Evolutionary conservation across 2,888 invertebrate species (phyloP).

Genomic region (Nasonia oneida): DNA sequence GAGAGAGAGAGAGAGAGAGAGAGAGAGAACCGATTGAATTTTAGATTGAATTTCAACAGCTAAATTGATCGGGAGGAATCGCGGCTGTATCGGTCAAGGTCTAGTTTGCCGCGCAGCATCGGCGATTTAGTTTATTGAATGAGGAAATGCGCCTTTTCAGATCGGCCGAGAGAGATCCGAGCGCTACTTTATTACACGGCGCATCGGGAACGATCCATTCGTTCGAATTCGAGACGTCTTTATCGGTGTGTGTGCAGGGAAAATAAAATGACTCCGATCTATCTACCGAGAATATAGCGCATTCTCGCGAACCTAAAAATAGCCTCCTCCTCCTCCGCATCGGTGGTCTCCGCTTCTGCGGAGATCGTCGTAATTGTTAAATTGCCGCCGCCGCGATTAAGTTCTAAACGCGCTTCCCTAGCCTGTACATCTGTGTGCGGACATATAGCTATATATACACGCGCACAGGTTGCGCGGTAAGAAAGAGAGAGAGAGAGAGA

Average conservation of each 20-base stretch:
- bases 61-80: not conserved
- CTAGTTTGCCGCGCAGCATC: not conserved
- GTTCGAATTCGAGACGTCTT: not conserved
- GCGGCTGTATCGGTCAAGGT: not conserved
- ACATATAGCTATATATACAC: not conserved
- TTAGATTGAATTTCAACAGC: not conserved
- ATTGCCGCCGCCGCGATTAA: constrained; percentile 28
- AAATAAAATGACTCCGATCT: not conserved
- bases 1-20: no score
- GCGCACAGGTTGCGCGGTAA: not conserved
- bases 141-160: not conserved
- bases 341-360: constrained; percentile 30
- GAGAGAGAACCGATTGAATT: not conserved
- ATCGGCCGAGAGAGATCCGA: not conserved
- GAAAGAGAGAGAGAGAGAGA: constrained; percentile 4
- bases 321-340: no score
- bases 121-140: not conserved
- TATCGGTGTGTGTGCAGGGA: not conserved
- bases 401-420: not conserved
- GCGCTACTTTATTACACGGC: not conserved
- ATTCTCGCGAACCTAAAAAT: no score
- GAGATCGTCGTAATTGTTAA: constrained; percentile 41
- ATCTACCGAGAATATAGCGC: no score
- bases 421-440: not conserved
- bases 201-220: not conserved